Evolutionary conservation across 2,113 vertebrate genomes (phyloP).

Genomic region (Thalassarche chlororhynchos): DNA sequence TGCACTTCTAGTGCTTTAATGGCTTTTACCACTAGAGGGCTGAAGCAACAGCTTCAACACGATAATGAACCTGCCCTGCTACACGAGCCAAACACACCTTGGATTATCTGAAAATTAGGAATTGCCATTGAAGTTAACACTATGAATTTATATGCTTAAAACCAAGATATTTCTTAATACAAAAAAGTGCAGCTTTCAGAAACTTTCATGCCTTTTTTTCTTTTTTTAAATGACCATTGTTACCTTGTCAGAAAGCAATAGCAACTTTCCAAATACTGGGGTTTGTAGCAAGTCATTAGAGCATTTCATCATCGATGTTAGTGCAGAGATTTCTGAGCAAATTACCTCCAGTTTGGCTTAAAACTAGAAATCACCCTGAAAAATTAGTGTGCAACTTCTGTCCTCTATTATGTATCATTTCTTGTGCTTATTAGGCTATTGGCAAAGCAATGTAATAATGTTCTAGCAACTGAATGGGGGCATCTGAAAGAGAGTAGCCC

Average conservation of each 20-base stretch:
- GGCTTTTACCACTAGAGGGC: not conserved
- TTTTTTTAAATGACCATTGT: not conserved
- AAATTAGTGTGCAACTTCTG: not conserved
- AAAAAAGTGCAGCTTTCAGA: not conserved
- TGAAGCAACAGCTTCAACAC: not conserved
- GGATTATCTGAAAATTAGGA: no score
- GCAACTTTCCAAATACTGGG: not conserved
- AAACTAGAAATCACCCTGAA: not conserved
- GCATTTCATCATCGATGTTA: not conserved
- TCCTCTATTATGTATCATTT: fast-evolving
- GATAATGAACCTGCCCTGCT: not conserved
- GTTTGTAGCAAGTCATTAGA: not conserved
- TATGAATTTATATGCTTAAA: not conserved
- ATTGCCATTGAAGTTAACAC: no score
- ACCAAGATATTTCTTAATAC: not conserved
- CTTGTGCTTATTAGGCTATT: not conserved
- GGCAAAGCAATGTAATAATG: not conserved
- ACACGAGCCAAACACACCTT: not conserved
- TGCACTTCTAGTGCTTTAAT: not conserved
- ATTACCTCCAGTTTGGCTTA: not conserved
- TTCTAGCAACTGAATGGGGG: not conserved
- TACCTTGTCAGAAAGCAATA: not conserved
- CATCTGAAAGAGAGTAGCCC: not conserved
- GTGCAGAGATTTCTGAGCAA: not conserved
- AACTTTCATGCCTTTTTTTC: no score